These are phyloP conservation scores for Brenthis daphne DNA, from an alignment of 2,888 invertebrate species.

Conservation along the genomic window DNA sequence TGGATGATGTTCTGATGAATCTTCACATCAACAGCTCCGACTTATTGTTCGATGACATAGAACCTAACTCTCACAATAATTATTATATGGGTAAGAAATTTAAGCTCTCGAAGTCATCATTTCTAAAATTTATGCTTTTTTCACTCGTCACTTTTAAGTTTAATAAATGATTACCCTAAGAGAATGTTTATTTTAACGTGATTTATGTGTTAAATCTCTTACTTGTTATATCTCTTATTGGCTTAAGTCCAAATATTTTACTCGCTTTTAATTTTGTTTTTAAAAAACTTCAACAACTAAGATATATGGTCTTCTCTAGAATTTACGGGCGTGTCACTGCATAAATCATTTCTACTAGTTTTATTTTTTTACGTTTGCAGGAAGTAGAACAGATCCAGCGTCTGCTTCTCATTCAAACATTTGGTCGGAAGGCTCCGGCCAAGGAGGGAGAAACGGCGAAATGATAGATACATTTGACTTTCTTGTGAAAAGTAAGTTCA, in stretches of 20 bases:
- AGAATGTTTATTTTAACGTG: background rate
- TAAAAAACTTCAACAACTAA: slow-evolving; percentile 9
- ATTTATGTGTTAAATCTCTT: background rate
- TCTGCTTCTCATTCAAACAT: slow-evolving; percentile 46
- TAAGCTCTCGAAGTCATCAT: background rate
- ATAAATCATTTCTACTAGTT: slow-evolving; percentile 24
- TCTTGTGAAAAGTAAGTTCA: slow-evolving; percentile 65
- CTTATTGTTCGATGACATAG: slow-evolving; percentile 57
- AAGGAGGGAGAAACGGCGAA: slow-evolving; percentile 53
- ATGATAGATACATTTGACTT: slow-evolving; percentile 70
- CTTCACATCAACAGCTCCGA: slow-evolving; percentile 75
- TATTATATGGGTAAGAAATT: slow-evolving; percentile 52
- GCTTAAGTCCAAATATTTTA: slow-evolving; percentile 17
- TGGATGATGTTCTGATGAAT: slow-evolving; percentile 76
- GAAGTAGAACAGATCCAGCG: slow-evolving; percentile 50
- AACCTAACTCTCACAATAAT: slow-evolving; percentile 52
- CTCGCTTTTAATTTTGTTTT: slow-evolving; percentile 13
- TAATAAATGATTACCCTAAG: background rate
- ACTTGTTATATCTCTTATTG: background rate
- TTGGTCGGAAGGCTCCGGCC: slow-evolving; percentile 53
- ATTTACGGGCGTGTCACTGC: slow-evolving; percentile 20
- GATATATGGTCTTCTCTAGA: slow-evolving; percentile 19
- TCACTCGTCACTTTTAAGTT: background rate
- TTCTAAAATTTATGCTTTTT: background rate
- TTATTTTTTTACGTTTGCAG: slow-evolving; percentile 37